Percentiles rank a stretch among this genome's conserved stretches.
These are phyloP conservation scores for Dolichotis patagonum DNA, from an alignment of 2,113 vertebrate genomes.

Conservation along the genomic window DNA sequence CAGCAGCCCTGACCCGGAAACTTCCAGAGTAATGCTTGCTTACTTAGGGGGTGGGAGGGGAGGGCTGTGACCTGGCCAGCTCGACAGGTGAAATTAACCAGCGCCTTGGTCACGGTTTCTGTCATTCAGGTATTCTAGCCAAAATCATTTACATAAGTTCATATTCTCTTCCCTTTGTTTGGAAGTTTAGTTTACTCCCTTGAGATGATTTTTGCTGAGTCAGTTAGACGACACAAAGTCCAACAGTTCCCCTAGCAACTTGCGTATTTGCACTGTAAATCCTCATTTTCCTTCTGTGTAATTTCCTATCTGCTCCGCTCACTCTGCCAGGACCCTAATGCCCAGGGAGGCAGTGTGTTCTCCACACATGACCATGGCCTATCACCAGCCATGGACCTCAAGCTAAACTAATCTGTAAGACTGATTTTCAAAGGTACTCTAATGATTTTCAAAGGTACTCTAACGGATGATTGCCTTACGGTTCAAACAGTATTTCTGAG, in stretches of 20 bases:
- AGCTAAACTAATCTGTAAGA: background rate
- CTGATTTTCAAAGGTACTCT: background rate
- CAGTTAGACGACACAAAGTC: no score
- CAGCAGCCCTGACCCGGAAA: background rate
- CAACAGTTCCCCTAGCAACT: background rate
- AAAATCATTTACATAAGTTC: no score
- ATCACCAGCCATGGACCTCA: no score
- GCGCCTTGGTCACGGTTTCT: background rate
- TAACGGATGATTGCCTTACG: background rate
- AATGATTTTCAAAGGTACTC: background rate
- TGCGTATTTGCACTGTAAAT: background rate
- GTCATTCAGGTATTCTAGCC: background rate
- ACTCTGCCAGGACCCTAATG: background rate
- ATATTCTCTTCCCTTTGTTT: background rate
- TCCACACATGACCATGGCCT: background rate
- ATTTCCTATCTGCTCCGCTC: background rate
- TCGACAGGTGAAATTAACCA: background rate
- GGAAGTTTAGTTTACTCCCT: background rate
- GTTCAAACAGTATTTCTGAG: background rate
- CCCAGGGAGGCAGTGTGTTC: background rate
- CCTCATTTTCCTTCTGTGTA: background rate
- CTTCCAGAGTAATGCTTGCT: background rate
- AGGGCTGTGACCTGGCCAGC: background rate
- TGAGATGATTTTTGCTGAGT: background rate
- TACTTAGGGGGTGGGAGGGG: no score